phyloP scores from a whole-genome alignment of 2,797 vertebrate genomes.

The Merluccius polli region DNA sequence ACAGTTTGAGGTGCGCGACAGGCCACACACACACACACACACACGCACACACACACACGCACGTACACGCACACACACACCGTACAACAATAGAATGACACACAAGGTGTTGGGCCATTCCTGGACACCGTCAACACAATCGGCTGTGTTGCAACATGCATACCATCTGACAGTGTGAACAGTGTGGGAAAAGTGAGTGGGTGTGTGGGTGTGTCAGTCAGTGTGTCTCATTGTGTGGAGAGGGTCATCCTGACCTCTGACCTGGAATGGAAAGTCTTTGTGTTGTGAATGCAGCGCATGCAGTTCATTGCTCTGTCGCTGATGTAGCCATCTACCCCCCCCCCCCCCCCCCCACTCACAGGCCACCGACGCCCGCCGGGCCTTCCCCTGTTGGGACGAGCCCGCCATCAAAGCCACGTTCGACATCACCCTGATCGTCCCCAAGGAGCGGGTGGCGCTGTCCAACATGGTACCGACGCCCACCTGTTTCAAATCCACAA shows the following conservation, averaged over 20 bases:
- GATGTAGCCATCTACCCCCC: not conserved
- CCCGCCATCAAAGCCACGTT: constrained; percentile 98
- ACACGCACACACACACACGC: not conserved
- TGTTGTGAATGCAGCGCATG: not conserved
- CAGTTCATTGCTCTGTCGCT: not conserved
- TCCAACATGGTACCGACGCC: constrained; percentile 89
- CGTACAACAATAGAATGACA: too few relatives aligned
- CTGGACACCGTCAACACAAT: not conserved
- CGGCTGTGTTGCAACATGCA: not conserved
- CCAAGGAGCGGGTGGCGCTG: constrained; percentile 96
- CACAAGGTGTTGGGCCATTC: not conserved
- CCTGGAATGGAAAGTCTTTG: not conserved
- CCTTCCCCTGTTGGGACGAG: constrained; percentile 99
- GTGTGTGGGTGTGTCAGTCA: not conserved
- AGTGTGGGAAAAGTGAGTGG: too few relatives aligned
- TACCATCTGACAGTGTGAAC: too few relatives aligned
- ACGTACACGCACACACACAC: too few relatives aligned
- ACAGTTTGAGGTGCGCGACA: constrained; percentile 88
- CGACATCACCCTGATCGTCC: constrained; percentile 93
- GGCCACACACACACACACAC: not conserved
- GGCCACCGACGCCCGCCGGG: constrained; percentile 96
- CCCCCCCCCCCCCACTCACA: constrained; percentile 42
- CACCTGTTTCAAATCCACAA: not conserved
- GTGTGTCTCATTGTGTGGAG: not conserved
- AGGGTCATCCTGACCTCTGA: not conserved